Conservation (phyloP, 2,113 vertebrate species). For the Chionomys nivalis region DNA sequence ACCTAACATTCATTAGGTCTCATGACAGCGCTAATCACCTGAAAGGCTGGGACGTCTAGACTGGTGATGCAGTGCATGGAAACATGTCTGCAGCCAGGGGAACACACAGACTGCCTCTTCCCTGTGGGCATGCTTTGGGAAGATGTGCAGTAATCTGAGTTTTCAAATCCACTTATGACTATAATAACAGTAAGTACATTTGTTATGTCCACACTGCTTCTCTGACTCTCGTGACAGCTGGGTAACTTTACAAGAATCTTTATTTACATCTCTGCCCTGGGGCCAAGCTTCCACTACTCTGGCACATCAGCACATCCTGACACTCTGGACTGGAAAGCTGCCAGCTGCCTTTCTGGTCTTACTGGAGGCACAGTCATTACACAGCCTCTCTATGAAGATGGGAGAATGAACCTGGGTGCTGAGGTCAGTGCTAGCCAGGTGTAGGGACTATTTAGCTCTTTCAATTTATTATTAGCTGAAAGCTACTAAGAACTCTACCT, state of each 20-base stretch:
- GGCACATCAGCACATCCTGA: not conserved
- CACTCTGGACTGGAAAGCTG: not conserved
- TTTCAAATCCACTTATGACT: slow-evolving; percentile 13
- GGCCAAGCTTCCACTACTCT: not conserved
- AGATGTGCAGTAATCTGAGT: not conserved
- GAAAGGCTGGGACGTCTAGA: not conserved
- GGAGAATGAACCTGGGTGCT: not conserved
- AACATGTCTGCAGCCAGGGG: not conserved
- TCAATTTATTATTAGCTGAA: not conserved
- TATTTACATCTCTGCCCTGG: not conserved
- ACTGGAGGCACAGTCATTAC: not conserved
- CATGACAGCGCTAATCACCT: not conserved
- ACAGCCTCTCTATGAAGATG: not conserved
- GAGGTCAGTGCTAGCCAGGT: not conserved
- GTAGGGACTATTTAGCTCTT: not conserved
- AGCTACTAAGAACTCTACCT: not conserved
- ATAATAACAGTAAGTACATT: not conserved
- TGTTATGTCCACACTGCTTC: not conserved
- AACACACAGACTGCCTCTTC: not conserved
- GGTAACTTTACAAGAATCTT: not conserved
- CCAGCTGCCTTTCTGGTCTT: not conserved
- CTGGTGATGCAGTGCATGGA: not conserved
- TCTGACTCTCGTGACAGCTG: not conserved
- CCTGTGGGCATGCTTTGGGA: not conserved
- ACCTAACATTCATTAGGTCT: not conserved